Percentiles rank a stretch among this genome's conserved stretches.
phyloP scores from a whole-genome alignment of 2,797 vertebrate genomes.

The Rhabdophis nuchalis region DNA sequence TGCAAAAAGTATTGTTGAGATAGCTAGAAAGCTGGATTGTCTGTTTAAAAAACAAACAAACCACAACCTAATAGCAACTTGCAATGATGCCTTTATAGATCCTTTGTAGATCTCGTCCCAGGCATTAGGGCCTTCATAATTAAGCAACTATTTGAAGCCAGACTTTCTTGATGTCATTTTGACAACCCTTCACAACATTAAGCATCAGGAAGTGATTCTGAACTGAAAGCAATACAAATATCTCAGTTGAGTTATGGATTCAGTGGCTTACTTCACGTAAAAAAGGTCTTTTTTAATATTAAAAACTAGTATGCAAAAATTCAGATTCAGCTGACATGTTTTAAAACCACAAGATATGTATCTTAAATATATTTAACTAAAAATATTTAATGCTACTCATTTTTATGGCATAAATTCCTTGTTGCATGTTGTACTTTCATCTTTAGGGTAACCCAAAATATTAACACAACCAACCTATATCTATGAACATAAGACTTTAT shows the following conservation, averaged over 20 bases:
- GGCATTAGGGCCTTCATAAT: not conserved
- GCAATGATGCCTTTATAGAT: fast-evolving
- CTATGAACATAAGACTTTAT: not conserved
- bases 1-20: not conserved
- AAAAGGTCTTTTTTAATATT: not conserved
- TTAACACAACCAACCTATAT: not conserved
- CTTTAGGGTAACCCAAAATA: not conserved
- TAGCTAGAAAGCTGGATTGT: not conserved
- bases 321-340: not conserved
- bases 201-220: not conserved
- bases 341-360: not conserved
- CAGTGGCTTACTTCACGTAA: not conserved
- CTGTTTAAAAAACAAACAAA: not conserved
- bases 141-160: not conserved
- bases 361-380: not conserved
- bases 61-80: not conserved
- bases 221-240: not conserved
- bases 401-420: not conserved
- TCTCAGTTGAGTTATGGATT: not conserved
- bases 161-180: not conserved
- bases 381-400: not conserved
- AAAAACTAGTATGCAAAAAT: not conserved
- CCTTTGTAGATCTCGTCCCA: fast-evolving
- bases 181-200: not conserved
- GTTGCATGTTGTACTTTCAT: not conserved